Evolutionary conservation across 2,797 vertebrate genomes (phyloP).

Genomic region (Pogoniulus pusillus): DNA sequence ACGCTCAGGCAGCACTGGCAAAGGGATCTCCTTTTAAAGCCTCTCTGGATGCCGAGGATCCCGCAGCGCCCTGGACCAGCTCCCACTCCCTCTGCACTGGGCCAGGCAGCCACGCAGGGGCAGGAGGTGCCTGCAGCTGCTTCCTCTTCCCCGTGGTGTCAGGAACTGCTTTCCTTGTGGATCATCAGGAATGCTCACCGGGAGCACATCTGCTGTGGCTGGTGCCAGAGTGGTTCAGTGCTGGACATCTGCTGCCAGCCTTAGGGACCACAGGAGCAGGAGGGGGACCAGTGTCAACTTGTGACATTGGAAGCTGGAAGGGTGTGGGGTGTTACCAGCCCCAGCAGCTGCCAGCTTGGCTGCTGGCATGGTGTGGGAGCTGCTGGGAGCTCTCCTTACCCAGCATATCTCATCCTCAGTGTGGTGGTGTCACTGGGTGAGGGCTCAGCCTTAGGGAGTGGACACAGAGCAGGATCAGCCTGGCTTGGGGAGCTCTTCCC

Average conservation of each 20-base stretch:
- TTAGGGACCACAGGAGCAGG: neutral
- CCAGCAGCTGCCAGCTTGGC: neutral
- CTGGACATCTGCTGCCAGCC: conserved; percentile 10
- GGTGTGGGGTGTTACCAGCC: neutral
- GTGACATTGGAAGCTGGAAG: neutral
- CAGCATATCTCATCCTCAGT: neutral
- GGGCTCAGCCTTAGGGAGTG: fast-evolving
- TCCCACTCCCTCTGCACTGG: neutral
- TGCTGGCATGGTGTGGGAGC: neutral
- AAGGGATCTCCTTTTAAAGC: neutral
- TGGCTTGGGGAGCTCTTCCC: neutral
- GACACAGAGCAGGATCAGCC: neutral
- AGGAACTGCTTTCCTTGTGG: neutral
- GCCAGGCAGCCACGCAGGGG: neutral
- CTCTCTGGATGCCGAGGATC: neutral
- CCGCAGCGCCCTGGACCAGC: fast-evolving
- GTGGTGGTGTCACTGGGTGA: neutral
- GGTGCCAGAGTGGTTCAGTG: neutral
- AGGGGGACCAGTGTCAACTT: neutral
- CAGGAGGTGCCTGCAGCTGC: neutral
- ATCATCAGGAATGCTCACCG: neutral
- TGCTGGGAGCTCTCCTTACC: too few relatives aligned
- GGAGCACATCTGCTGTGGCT: neutral
- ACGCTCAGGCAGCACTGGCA: neutral
- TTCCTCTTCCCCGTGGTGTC: fast-evolving